A percentile compares a stretch with the other conserved stretches of the same genome.
phyloP scores from a whole-genome alignment of 2,113 vertebrate species.

The Rynchops niger region DNA sequence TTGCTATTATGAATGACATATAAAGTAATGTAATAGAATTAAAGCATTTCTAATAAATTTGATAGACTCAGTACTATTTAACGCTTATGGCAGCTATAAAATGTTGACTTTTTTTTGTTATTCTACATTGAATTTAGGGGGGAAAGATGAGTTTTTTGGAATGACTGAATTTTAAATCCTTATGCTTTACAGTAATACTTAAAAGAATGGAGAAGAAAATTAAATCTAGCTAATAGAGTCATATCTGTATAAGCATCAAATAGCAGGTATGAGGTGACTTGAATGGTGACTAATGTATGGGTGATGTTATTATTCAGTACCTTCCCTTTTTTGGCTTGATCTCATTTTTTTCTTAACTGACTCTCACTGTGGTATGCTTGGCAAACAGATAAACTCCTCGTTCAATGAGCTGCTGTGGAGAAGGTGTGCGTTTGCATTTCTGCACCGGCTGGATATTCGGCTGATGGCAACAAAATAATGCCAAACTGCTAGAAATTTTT shows the following conservation, averaged over 20 bases:
- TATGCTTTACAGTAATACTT: neutral
- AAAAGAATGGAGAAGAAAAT: neutral
- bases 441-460: neutral
- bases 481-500: neutral
- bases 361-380: neutral
- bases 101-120: neutral
- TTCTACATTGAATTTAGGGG: neutral
- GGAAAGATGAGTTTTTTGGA: neutral
- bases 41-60: neutral
- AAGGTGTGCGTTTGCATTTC: neutral
- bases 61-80: neutral
- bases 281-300: neutral
- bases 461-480: neutral
- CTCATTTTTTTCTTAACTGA: neutral
- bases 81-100: neutral
- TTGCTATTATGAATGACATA: neutral
- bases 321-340: neutral
- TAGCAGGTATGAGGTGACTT: neutral
- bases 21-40: neutral
- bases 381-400: neutral
- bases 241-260: neutral
- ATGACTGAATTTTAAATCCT: neutral
- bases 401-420: neutral
- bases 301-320: neutral
- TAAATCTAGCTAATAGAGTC: neutral